Percentiles rank a stretch among this genome's conserved stretches.
These are phyloP conservation scores for Protobothrops mucrosquamatus DNA, from an alignment of 2,113 vertebrate genomes.

Conservation along the genomic window DNA sequence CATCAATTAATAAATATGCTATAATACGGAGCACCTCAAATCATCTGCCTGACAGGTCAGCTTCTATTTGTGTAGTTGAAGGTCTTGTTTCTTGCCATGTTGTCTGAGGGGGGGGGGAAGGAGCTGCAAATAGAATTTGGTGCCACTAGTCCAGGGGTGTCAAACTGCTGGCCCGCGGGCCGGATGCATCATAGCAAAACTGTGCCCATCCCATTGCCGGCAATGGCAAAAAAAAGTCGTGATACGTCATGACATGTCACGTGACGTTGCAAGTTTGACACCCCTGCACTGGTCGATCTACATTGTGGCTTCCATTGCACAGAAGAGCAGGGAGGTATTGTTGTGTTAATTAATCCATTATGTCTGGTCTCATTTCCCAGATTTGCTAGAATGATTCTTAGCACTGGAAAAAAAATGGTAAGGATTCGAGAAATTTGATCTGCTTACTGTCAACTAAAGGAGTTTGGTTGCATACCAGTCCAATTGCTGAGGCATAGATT, in stretches of 20 bases:
- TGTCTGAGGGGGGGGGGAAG: neutral
- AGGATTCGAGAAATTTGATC: constrained; percentile 17
- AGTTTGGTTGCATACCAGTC: constrained; percentile 20
- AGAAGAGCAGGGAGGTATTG: neutral
- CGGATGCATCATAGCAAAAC: no score
- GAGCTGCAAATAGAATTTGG: no score
- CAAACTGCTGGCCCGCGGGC: no score
- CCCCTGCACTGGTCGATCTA: neutral
- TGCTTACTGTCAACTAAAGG: constrained; percentile 30
- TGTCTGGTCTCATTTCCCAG: constrained; percentile 7
- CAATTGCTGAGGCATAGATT: constrained; percentile 23
- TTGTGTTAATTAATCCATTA: constrained; percentile 44
- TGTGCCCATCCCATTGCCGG: no score
- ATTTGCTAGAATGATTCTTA: constrained; percentile 40
- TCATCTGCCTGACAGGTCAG: neutral
- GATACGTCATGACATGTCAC: rapidly evolving
- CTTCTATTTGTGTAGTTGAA: neutral
- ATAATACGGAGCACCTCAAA: neutral
- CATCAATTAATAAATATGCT: neutral
- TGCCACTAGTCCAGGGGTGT: neutral
- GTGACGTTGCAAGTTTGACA: no score
- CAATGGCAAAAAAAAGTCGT: no score
- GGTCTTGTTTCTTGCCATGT: neutral
- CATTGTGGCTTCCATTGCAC: neutral
- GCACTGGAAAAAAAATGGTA: constrained; percentile 14